Base-by-base conservation (phyloP, 2,113 vertebrate species). In the Tragulus kanchil region DNA sequence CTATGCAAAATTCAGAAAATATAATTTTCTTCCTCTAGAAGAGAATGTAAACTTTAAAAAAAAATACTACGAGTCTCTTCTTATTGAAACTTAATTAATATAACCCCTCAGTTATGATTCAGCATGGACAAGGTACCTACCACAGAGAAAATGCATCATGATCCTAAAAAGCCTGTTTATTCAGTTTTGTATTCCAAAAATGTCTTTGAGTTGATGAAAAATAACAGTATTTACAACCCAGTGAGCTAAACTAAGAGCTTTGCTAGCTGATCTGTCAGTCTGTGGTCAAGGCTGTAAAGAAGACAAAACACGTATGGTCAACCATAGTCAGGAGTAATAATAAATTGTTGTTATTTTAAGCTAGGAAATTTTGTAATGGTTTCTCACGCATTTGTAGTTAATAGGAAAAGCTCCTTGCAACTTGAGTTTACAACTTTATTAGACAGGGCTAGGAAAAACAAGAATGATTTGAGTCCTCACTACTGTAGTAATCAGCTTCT, bases 341-440 rank as follows among this genome's bases (percentile, higher is more conserved):
- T 31, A 81, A 95, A 64, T 73, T 6, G 3, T 16, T 4, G 52
- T 59, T 67, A 6, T 75, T 85, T 85, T 87, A 90, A 94, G 28
- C 21, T 15, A 23, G 56, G 13, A 26, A 15, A 71, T 77, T 84
- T 92, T 69, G 36, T 7, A 67, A 26, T 75, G 58, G 14, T 79
- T 87, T 92, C 61, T 87, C 73, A 26, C 15, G 21, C 50, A 83
- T 58, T 9, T 81, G 36, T 8, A 82, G 48, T 82, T 17, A 95
- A 78, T 13, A 45, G 58, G 83, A 75, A 83, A 48, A 45, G 4
- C 19, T 61, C 50, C 45, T 91, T 94, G 54, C 65, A 67, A 61
- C 36, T 26, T 86, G 64, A 96, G 42, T 89, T 94, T 88, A 89
- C 21, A 83, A 45, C 87, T 62, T 75, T 73, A 65, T 94, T 59